A percentile compares a stretch with the other conserved stretches of the same genome.
Conservation (phyloP, 1,140 invertebrate species). For the Mylabris phalerata region DNA sequence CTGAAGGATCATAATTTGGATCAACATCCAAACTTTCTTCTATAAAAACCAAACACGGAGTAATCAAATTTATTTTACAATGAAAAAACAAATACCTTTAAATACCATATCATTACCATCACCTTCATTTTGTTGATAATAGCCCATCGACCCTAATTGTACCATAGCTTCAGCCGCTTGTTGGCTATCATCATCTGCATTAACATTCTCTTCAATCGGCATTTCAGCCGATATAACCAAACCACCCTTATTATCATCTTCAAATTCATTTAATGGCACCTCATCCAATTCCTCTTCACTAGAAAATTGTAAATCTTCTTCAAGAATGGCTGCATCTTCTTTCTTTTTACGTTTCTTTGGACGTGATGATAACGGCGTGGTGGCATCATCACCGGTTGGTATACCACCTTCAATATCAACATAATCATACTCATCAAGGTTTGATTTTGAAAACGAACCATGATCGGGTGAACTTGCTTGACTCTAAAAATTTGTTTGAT, state of each 20-base stretch:
- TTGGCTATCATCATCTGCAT: slow-evolving; percentile 65
- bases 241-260: slow-evolving; percentile 49
- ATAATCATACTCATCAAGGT: slow-evolving; percentile 58
- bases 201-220: slow-evolving; percentile 48
- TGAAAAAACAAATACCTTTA: slow-evolving; percentile 26
- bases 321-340: slow-evolving; percentile 43
- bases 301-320: slow-evolving; percentile 68
- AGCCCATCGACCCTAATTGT: slow-evolving; percentile 67
- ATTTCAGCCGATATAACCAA: slow-evolving; percentile 47
- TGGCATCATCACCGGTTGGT: slow-evolving; percentile 37
- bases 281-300: slow-evolving; percentile 66
- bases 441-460: slow-evolving; percentile 42
- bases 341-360: slow-evolving; percentile 43
- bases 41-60: slow-evolving; percentile 28
- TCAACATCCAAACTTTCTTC: slow-evolving; percentile 76
- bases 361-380: slow-evolving; percentile 32
- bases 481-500: slow-evolving; percentile 41
- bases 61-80: slow-evolving; percentile 2
- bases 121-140: slow-evolving; percentile 51
- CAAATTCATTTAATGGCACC: slow-evolving; percentile 52
- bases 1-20: slow-evolving; percentile 81
- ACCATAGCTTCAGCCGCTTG: slow-evolving; percentile 81
- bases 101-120: slow-evolving; percentile 31
- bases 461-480: slow-evolving; percentile 56
- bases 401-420: slow-evolving; percentile 59